Evolutionary conservation across 2,797 vertebrate species (phyloP).

Genomic region (Sebastes iracundus): DNA sequence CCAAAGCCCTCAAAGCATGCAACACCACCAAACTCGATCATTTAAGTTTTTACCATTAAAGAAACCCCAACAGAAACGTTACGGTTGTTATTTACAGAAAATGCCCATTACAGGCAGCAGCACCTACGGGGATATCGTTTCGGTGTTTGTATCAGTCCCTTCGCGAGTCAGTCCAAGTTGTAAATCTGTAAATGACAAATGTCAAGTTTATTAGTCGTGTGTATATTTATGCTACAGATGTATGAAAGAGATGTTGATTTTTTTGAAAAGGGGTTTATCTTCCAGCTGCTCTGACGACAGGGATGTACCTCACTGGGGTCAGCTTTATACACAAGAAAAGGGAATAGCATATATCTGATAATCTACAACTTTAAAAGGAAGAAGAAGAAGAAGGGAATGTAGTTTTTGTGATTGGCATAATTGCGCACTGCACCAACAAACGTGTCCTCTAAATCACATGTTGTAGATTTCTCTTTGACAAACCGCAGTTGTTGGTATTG

Average conservation of each 20-base stretch:
- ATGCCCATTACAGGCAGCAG: neutral
- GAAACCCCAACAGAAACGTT: neutral
- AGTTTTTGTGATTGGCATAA: conserved; percentile 3
- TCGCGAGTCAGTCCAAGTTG: conserved; percentile 55
- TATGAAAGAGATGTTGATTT: conserved; percentile 54
- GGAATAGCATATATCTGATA: conserved; percentile 11
- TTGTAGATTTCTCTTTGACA: conserved; percentile 13
- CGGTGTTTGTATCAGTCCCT: conserved; percentile 49
- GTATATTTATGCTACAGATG: conserved; percentile 72
- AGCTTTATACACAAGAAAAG: conserved; percentile 28
- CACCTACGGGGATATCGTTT: conserved; percentile 9
- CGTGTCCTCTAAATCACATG: neutral
- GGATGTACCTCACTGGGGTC: conserved; percentile 53
- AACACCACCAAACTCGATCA: neutral
- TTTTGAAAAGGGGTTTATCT: conserved; percentile 40
- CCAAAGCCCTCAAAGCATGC: conserved; percentile 27
- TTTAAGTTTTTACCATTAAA: conserved; percentile 15
- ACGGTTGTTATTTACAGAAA: neutral
- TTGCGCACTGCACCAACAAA: neutral
- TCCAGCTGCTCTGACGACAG: conserved; percentile 53
- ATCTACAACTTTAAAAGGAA: conserved; percentile 4
- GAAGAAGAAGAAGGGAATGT: conserved; percentile 34
- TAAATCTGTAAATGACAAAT: conserved; percentile 80
- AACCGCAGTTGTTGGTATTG: neutral
- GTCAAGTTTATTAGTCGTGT: conserved; percentile 66